phyloP scores from a whole-genome alignment of 1,140 invertebrate species.

The Drosophila willistoni region DNA sequence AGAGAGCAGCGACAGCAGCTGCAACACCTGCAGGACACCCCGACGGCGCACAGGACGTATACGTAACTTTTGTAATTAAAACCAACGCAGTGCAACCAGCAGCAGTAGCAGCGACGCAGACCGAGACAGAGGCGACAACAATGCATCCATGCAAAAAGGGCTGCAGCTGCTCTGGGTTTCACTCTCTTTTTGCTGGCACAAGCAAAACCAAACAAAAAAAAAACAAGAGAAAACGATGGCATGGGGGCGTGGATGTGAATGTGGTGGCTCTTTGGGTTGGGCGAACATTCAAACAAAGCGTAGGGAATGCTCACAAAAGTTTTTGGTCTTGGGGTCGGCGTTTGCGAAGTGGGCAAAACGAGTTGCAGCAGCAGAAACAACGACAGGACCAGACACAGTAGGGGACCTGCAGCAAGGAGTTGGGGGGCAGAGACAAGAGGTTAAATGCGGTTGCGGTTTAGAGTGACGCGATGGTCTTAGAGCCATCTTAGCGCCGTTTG shows the following conservation, averaged over 20 bases:
- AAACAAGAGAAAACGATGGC: background rate
- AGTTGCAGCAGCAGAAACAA: constrained; percentile 29
- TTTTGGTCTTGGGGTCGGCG: constrained; percentile 56
- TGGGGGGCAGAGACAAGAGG: constrained; percentile 8
- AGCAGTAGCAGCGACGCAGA: constrained; percentile 11
- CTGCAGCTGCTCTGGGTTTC: constrained; percentile 52
- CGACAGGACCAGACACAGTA: constrained; percentile 15
- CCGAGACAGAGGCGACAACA: constrained; percentile 44
- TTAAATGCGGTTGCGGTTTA: constrained; percentile 70
- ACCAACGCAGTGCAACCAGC: constrained; percentile 68
- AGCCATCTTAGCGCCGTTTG: constrained; percentile 55
- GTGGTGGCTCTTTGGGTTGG: background rate
- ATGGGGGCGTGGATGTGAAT: constrained; percentile 2
- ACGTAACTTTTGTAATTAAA: constrained; percentile 81
- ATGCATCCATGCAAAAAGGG: constrained; percentile 68
- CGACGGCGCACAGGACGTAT: constrained; percentile 64
- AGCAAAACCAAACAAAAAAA: constrained; percentile 7
- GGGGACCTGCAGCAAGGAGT: background rate
- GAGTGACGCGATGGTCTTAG: constrained; percentile 63
- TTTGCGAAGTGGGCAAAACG: constrained; percentile 40
- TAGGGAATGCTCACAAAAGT: constrained; percentile 63
- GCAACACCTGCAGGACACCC: constrained; percentile 70
- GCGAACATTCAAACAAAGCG: constrained; percentile 67
- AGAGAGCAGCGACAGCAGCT: constrained; percentile 38
- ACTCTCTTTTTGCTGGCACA: constrained; percentile 28